phyloP scores from a whole-genome alignment of 2,113 vertebrate genomes.

The Lophotis ruficrista region DNA sequence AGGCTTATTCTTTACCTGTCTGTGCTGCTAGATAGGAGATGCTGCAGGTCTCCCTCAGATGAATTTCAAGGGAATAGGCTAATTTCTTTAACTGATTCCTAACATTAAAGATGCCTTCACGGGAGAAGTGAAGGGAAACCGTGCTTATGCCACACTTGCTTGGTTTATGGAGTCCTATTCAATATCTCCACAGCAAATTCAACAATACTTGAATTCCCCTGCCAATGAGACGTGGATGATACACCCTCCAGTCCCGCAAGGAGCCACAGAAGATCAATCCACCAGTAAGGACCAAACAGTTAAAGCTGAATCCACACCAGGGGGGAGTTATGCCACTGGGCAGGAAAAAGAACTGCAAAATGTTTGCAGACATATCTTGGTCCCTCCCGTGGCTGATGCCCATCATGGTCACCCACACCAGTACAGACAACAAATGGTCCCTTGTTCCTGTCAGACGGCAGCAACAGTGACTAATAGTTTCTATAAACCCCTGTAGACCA shows the following conservation, averaged over 20 bases:
- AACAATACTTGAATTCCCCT: not conserved
- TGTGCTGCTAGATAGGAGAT: not conserved
- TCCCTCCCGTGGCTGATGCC: not conserved
- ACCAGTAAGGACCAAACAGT: not conserved
- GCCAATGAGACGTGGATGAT: not conserved
- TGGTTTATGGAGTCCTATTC: not conserved
- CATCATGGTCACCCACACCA: not conserved
- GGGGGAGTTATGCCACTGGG: not conserved
- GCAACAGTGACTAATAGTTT: not conserved
- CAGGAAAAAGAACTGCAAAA: not conserved
- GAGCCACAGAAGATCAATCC: not conserved
- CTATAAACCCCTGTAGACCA: not conserved
- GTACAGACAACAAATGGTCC: not conserved
- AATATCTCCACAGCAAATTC: not conserved
- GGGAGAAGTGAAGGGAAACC: not conserved
- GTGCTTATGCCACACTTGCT: not conserved
- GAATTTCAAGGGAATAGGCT: not conserved
- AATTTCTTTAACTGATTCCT: not conserved
- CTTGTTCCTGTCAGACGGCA: not conserved
- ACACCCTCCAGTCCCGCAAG: not conserved
- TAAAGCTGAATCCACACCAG: not conserved
- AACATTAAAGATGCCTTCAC: not conserved
- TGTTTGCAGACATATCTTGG: not conserved
- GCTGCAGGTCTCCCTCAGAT: not conserved
- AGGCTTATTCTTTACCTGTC: not conserved